These are phyloP conservation scores for Paralichthys olivaceus DNA, from an alignment of 2,113 vertebrate genomes.

Conservation along the genomic window DNA sequence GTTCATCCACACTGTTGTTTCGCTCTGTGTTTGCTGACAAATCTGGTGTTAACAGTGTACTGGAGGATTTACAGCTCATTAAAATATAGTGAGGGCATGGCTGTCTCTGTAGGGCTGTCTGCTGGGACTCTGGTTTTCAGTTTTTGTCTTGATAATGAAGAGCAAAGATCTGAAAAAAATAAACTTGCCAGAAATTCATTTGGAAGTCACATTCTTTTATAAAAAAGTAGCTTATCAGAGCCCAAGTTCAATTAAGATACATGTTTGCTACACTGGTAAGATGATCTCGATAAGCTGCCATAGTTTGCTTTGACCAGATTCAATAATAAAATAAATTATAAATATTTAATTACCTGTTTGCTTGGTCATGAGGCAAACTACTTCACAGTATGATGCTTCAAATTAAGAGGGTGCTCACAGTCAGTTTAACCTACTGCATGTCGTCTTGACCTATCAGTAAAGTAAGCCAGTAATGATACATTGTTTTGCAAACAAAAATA, in stretches of 20 bases:
- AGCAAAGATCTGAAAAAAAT: background rate
- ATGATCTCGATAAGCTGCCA: background rate
- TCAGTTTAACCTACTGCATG: too few relatives aligned
- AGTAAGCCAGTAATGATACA: too few relatives aligned
- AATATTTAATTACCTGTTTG: too few relatives aligned
- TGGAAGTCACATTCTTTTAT: background rate
- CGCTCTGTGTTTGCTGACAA: constrained; percentile 3
- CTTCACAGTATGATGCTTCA: too few relatives aligned
- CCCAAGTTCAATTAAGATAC: background rate
- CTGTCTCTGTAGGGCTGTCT: background rate
- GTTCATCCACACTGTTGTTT: background rate
- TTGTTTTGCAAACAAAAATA: too few relatives aligned
- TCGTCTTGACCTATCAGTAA: too few relatives aligned
- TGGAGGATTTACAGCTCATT: constrained; percentile 27
- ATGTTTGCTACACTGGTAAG: background rate
- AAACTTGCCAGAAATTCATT: background rate
- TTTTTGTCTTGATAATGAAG: background rate
- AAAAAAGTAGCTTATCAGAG: background rate
- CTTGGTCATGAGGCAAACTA: too few relatives aligned
- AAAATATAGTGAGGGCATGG: constrained; percentile 7
- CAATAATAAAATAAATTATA: background rate
- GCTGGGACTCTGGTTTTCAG: background rate
- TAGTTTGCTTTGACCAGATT: background rate
- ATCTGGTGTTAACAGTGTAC: constrained; percentile 9
- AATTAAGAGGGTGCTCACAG: too few relatives aligned